These are phyloP conservation scores for Trissoscelio sp. DNA, from an alignment of 2,888 invertebrate genomes.

Conservation along the genomic window DNA sequence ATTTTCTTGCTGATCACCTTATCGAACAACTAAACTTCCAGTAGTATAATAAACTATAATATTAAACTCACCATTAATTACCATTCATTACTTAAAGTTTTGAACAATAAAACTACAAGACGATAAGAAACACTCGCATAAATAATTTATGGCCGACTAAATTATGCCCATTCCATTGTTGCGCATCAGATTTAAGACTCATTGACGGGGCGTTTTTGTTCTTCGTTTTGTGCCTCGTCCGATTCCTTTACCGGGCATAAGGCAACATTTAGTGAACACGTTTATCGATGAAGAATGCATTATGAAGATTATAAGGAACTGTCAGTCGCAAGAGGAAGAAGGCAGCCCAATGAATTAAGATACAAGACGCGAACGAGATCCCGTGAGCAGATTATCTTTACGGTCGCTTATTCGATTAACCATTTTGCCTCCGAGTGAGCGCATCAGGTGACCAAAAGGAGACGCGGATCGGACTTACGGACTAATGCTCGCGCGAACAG, in stretches of 20 bases:
- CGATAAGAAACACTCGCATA: slow-evolving; percentile 20
- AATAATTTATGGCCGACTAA: slow-evolving; percentile 57
- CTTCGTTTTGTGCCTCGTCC: slow-evolving; percentile 27
- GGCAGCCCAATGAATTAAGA: slow-evolving; percentile 68
- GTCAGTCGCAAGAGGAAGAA: slow-evolving; percentile 67
- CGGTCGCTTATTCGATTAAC: slow-evolving; percentile 71
- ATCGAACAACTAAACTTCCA: background rate
- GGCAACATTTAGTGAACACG: slow-evolving; percentile 64
- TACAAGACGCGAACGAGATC: slow-evolving; percentile 70
- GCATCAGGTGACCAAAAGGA: slow-evolving; percentile 62
- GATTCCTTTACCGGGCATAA: slow-evolving; percentile 46
- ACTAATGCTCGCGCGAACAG: slow-evolving; percentile 61
- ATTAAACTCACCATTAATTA: slow-evolving; percentile 41
- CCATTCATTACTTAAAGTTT: slow-evolving; percentile 12
- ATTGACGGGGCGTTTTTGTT: slow-evolving; percentile 56
- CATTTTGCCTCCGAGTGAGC: slow-evolving; percentile 67
- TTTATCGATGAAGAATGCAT: slow-evolving; percentile 70
- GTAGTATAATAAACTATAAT: slow-evolving; percentile 10
- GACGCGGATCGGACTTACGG: slow-evolving; percentile 36
- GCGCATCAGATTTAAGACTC: slow-evolving; percentile 46
- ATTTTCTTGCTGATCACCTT: background rate
- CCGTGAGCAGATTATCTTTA: slow-evolving; percentile 70
- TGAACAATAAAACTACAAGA: slow-evolving; percentile 20
- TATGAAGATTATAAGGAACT: slow-evolving; percentile 71
- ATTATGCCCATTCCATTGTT: slow-evolving; percentile 50